Percentiles rank a stretch among this genome's conserved stretches.
phyloP scores from a whole-genome alignment of 2,797 vertebrate genomes.

The Myotis daubentonii region DNA sequence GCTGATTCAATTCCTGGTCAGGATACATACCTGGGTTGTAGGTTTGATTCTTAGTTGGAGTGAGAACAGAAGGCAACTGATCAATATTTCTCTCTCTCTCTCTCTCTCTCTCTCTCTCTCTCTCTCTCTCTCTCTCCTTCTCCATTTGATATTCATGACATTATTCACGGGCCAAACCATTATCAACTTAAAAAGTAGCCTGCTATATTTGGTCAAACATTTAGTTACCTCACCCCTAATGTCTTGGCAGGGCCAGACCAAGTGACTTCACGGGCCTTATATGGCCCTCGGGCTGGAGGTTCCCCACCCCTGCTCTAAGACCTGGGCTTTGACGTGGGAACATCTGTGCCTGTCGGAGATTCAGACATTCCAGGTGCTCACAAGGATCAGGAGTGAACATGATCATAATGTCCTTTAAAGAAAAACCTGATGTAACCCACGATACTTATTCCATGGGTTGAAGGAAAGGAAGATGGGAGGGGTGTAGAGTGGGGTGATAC shows the following conservation, averaged over 20 bases:
- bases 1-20: background rate
- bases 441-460: background rate
- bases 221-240: too few species aligned
- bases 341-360: background rate
- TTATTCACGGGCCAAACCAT: too few species aligned
- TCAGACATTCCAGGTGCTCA: background rate
- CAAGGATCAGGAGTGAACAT: background rate
- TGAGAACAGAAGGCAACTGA: background rate
- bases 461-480: background rate
- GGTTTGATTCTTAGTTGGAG: background rate
- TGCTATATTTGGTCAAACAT: too few species aligned
- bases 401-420: background rate
- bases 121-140: background rate
- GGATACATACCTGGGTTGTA: background rate
- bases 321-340: background rate
- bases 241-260: too few species aligned
- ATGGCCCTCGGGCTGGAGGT: too few species aligned
- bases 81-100: background rate
- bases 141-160: too few species aligned
- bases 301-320: too few species aligned
- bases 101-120: background rate
- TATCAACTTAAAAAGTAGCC: too few species aligned
- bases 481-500: background rate
- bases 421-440: background rate
- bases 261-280: too few species aligned